Evolutionary conservation across 2,888 invertebrate species (phyloP).

Genomic region (Epistrophe grossulariae): DNA sequence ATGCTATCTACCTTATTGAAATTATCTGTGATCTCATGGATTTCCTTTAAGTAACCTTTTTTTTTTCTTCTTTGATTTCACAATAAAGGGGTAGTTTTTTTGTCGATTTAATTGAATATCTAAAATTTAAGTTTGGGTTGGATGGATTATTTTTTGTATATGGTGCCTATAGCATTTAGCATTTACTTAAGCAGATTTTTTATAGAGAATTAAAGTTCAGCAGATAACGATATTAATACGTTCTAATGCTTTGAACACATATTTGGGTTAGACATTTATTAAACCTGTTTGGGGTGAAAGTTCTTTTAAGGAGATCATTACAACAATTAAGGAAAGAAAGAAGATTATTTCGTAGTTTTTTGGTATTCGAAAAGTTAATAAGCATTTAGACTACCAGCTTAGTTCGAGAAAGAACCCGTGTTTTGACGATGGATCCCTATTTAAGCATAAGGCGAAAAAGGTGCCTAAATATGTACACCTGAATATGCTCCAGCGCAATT

Average conservation of each 20-base stretch:
- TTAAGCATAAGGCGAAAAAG: no score
- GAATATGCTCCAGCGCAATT: no score
- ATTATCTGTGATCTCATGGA: slow-evolving; percentile 32
- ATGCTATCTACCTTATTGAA: slow-evolving; percentile 28
- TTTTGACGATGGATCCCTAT: no score
- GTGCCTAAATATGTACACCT: no score
- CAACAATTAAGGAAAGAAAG: no score
- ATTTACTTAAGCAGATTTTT: background rate
- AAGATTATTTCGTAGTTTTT: no score
- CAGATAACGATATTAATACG: background rate
- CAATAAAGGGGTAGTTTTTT: background rate
- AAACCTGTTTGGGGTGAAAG: no score
- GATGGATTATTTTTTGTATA: background rate
- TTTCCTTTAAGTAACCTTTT: slow-evolving; percentile 9
- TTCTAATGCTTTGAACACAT: background rate
- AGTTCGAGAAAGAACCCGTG: no score
- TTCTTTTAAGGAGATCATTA: background rate
- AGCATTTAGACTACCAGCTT: no score
- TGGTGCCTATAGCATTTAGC: background rate
- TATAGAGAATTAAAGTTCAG: background rate
- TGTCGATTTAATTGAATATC: background rate
- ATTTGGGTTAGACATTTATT: background rate
- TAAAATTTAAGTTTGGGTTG: background rate
- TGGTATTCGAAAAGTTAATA: no score
- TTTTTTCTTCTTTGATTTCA: background rate